Percentiles rank a stretch among this genome's conserved stretches.
Conservation (phyloP, 2,797 vertebrate genomes). For the Hoplostethus mediterraneus region DNA sequence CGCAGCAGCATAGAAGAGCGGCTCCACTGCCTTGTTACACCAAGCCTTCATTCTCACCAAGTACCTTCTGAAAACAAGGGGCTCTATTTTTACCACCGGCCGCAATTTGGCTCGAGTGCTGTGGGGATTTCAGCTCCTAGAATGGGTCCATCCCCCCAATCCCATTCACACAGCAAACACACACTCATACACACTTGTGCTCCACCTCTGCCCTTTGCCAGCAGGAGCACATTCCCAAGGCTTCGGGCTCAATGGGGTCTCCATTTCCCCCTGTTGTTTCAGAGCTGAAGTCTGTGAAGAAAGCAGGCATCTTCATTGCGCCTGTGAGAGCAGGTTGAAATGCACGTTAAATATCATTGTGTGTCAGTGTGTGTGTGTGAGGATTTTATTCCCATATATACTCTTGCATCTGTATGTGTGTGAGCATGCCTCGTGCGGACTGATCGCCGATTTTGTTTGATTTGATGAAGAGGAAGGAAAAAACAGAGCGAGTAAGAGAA, state of each 20-base stretch:
- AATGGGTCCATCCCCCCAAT: conserved; percentile 37
- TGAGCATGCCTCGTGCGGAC: conserved; percentile 22
- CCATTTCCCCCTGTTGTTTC: conserved; percentile 54
- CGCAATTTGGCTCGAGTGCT: conserved; percentile 60
- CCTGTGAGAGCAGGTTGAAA: conserved; percentile 24
- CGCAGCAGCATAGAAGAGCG: conserved; percentile 30
- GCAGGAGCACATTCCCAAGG: conserved; percentile 64
- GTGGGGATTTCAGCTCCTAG: conserved; percentile 51
- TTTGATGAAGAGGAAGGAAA: conserved; percentile 7
- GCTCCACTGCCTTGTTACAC: conserved; percentile 63
- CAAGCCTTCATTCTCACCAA: conserved; percentile 78
- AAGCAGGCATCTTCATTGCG: conserved; percentile 34
- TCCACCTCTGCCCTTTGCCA: conserved; percentile 61
- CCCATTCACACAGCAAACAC: conserved; percentile 34
- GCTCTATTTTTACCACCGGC: conserved; percentile 77
- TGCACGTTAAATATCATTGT: conserved; percentile 2
- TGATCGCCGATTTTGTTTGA: conserved; percentile 29
- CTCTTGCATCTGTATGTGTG: conserved; percentile 20
- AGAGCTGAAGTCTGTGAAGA: conserved; percentile 36
- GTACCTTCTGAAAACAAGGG: conserved; percentile 70
- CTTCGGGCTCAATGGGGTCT: conserved; percentile 55
- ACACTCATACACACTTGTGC: conserved; percentile 58
- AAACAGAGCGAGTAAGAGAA: conserved; percentile 8
- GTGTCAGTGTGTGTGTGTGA: conserved; percentile 13
- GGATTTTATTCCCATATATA: neutral